Evolutionary conservation across 1,140 invertebrate species (phyloP).

Genomic region (Bombus turneri): DNA sequence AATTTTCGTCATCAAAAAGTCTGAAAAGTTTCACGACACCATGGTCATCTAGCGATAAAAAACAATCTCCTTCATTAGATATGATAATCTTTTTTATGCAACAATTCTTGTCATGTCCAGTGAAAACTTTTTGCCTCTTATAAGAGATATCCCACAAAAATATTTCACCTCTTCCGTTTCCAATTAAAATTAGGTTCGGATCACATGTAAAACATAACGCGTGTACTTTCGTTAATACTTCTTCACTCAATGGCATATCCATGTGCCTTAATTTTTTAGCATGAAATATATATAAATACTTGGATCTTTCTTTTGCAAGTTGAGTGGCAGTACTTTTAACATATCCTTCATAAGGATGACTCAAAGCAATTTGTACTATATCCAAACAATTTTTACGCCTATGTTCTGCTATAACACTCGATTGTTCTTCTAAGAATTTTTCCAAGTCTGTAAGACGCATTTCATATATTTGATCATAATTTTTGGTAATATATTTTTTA

Average conservation of each 20-base stretch:
- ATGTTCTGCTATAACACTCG: slow-evolving; percentile 79
- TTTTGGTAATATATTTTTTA: slow-evolving; percentile 79
- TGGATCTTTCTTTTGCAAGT: slow-evolving; percentile 69
- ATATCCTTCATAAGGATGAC: slow-evolving; percentile 72
- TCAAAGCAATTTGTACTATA: slow-evolving; percentile 82
- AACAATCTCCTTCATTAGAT: slow-evolving; percentile 68
- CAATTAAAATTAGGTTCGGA: slow-evolving; percentile 74
- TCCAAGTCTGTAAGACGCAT: slow-evolving; percentile 70
- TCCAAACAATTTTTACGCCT: slow-evolving; percentile 77
- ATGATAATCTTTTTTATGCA: slow-evolving; percentile 76
- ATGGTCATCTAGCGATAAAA: slow-evolving; percentile 74
- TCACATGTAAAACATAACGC: slow-evolving; percentile 75
- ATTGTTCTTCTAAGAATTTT: slow-evolving; percentile 76
- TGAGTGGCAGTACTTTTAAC: slow-evolving; percentile 76
- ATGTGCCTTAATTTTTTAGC: slow-evolving; percentile 60
- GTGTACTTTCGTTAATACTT: slow-evolving; percentile 67
- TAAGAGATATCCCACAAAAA: slow-evolving; percentile 73
- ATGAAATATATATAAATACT: slow-evolving; percentile 72
- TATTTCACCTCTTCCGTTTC: slow-evolving; percentile 70
- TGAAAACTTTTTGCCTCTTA: slow-evolving; percentile 68
- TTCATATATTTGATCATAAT: slow-evolving; percentile 59
- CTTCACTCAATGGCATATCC: slow-evolving; percentile 68
- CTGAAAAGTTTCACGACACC: slow-evolving; percentile 77
- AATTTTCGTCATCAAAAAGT: slow-evolving; percentile 66
- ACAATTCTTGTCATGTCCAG: slow-evolving; percentile 64